These are phyloP conservation scores for Acronicta psi DNA, from an alignment of 2,888 invertebrate genomes.

Conservation along the genomic window DNA sequence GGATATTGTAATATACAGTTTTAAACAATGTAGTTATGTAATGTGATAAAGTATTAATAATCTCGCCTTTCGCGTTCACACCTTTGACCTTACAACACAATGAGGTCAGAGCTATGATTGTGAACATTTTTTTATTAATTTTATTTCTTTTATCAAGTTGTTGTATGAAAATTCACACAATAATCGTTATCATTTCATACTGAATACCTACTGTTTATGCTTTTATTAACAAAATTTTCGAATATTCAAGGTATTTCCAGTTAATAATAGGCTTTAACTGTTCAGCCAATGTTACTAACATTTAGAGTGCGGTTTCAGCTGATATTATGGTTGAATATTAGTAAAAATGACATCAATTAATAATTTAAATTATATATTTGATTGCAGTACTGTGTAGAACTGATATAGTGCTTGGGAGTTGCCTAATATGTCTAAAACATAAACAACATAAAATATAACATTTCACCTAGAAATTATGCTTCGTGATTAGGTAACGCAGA, in stretches of 20 bases:
- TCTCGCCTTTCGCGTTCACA: constrained; percentile 36
- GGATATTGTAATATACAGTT: constrained; percentile 2
- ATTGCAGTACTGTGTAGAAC: too few species aligned
- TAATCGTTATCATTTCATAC: constrained; percentile 37
- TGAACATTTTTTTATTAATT: constrained; percentile 32
- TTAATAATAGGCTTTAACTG: not conserved
- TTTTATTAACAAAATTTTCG: constrained; percentile 45
- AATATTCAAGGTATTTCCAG: constrained; percentile 30
- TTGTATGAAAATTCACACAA: constrained; percentile 46
- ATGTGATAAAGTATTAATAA: constrained; percentile 38
- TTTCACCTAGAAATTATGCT: too few species aligned
- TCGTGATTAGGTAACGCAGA: too few species aligned
- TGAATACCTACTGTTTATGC: constrained; percentile 38
- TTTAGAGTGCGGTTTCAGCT: too few species aligned
- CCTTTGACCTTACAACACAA: constrained; percentile 45
- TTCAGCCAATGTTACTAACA: too few species aligned
- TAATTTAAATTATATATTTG: too few species aligned
- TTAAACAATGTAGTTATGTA: constrained; percentile 40
- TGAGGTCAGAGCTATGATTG: constrained; percentile 48
- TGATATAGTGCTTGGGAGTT: too few species aligned
- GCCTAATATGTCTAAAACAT: not conserved
- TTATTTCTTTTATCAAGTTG: constrained; percentile 22
- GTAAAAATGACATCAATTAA: too few species aligned
- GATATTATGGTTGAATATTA: too few species aligned
- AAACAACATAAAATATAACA: too few species aligned